Conservation (phyloP, 2,888 invertebrate genomes). For the Drosophila dives region DNA sequence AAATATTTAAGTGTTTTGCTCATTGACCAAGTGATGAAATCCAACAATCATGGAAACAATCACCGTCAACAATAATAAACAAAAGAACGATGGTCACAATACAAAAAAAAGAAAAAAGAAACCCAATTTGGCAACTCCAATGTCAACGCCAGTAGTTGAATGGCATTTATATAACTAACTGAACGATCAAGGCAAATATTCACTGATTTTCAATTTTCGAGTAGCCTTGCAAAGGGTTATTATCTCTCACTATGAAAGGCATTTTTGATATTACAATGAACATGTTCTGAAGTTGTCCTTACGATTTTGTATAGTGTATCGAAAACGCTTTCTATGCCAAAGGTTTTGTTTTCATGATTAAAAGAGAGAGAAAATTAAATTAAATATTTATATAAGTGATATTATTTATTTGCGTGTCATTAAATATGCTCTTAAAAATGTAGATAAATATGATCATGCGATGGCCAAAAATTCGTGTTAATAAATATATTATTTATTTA, state of each 20-base stretch:
- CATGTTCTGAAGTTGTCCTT: neutral
- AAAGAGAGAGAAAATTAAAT: neutral
- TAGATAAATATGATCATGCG: neutral
- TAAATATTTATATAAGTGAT: neutral
- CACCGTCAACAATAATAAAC: slow-evolving; percentile 33
- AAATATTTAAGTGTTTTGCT: slow-evolving; percentile 20
- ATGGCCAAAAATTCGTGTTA: neutral
- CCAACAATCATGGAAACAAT: slow-evolving; percentile 15
- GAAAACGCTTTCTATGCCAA: neutral
- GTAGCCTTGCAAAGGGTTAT: slow-evolving; percentile 7
- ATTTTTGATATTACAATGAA: neutral
- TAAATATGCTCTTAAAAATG: neutral
- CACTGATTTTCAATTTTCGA: neutral
- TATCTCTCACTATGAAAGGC: neutral
- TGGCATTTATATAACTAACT: slow-evolving; percentile 9
- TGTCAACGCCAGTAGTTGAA: slow-evolving; percentile 30
- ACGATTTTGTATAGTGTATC: neutral
- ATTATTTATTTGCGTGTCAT: neutral
- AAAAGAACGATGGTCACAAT: slow-evolving; percentile 41
- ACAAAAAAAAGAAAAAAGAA: neutral
- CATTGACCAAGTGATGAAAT: slow-evolving; percentile 21
- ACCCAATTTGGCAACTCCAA: slow-evolving; percentile 33
- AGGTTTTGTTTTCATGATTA: neutral
- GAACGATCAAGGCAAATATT: slow-evolving; percentile 26
- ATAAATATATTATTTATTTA: neutral